phyloP scores from a whole-genome alignment of 1,140 invertebrate species.

The Drosophila nigrodunni region DNA sequence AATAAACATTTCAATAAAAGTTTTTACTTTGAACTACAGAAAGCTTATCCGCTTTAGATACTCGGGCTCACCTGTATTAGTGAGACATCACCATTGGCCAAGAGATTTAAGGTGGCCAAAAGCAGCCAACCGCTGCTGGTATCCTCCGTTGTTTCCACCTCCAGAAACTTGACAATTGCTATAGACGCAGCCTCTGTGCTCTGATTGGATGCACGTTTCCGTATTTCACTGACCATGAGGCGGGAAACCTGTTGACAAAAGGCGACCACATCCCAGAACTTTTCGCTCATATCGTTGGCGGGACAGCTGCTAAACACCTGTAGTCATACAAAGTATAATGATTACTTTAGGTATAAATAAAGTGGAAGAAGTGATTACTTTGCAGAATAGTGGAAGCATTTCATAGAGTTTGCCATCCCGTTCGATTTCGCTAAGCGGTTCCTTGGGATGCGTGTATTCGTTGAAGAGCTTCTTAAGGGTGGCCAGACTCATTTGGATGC shows the following conservation, averaged over 20 bases:
- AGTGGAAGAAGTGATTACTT: slow-evolving; percentile 87
- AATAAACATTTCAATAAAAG: no score
- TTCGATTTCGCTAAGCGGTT: slow-evolving; percentile 92
- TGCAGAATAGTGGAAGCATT: slow-evolving; percentile 99
- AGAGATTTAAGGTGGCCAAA: slow-evolving; percentile 94
- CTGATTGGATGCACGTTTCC: slow-evolving; percentile 96
- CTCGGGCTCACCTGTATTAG: slow-evolving; percentile 91
- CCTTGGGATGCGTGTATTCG: slow-evolving; percentile 95
- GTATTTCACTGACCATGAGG: slow-evolving; percentile 97
- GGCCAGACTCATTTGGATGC: slow-evolving; percentile 95
- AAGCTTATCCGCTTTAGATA: neutral
- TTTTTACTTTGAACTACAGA: no score
- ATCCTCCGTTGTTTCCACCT: slow-evolving; percentile 96
- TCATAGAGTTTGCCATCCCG: slow-evolving; percentile 98
- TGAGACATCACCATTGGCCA: slow-evolving; percentile 92
- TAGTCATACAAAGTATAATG: neutral
- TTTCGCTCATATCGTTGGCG: slow-evolving; percentile 96
- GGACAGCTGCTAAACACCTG: slow-evolving; percentile 96
- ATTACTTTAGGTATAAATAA: neutral
- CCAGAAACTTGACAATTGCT: slow-evolving; percentile 97
- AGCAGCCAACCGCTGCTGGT: slow-evolving; percentile 98
- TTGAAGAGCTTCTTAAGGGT: slow-evolving; percentile 98
- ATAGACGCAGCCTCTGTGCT: slow-evolving; percentile 97
- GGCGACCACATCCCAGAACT: slow-evolving; percentile 96
- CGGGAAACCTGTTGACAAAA: slow-evolving; percentile 97